Conservation (phyloP, 2,113 vertebrate genomes). For the Tringa solitaria region DNA sequence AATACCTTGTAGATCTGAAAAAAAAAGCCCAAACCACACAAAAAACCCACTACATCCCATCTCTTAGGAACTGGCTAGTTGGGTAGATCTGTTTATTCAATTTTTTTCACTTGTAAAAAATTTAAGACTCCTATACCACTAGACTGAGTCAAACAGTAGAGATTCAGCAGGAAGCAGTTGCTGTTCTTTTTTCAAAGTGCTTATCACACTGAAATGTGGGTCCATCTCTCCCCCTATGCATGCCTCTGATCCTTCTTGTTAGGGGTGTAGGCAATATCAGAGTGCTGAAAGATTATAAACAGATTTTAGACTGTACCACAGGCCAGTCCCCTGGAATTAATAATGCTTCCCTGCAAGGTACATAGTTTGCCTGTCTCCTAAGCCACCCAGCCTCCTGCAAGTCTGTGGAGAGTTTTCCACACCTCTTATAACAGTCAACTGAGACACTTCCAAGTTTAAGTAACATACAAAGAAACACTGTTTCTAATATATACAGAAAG, state of each 20-base stretch:
- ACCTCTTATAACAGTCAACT: neutral
- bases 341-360: conserved; percentile 35
- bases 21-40: too few species aligned
- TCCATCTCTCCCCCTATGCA: neutral
- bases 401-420: conserved; percentile 2
- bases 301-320: conserved; percentile 38
- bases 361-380: neutral
- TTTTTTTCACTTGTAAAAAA: neutral
- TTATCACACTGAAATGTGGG: neutral
- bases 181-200: neutral
- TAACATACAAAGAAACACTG: neutral
- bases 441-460: neutral
- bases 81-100: neutral
- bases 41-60: too few species aligned
- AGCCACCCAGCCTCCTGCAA: neutral
- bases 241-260: neutral
- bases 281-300: conserved; percentile 63
- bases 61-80: neutral
- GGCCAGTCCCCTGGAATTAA: conserved; percentile 62
- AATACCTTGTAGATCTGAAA: neutral
- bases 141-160: neutral
- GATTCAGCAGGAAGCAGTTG: neutral
- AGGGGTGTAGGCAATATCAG: neutral
- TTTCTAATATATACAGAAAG: neutral
- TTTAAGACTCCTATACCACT: neutral